These are phyloP conservation scores for Chaetodon trifascialis DNA, from an alignment of 2,113 vertebrate genomes.

Conservation along the genomic window DNA sequence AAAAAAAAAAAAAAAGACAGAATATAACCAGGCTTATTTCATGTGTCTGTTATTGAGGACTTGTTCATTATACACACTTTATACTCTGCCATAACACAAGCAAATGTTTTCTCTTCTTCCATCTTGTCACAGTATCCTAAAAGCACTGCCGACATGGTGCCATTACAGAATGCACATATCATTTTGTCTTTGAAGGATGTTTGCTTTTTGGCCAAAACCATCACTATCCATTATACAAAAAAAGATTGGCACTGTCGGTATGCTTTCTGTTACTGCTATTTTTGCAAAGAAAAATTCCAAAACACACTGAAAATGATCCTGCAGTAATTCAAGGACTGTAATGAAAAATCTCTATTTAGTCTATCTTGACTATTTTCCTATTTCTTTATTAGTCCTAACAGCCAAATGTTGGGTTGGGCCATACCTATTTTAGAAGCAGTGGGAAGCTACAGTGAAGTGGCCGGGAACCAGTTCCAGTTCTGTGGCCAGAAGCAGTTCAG, in stretches of 20 bases:
- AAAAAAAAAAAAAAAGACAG: background rate
- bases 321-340: background rate
- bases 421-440: conserved; percentile 12
- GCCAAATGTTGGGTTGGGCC: background rate
- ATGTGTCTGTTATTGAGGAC: background rate
- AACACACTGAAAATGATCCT: background rate
- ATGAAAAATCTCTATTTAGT: background rate
- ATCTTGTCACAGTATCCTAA: background rate
- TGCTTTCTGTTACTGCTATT: background rate
- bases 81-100: background rate
- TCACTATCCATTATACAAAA: background rate
- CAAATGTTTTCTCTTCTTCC: background rate
- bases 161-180: background rate
- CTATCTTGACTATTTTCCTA: background rate
- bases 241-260: background rate
- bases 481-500: conserved; percentile 4
- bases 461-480: conserved; percentile 1
- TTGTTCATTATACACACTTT: background rate
- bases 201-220: background rate
- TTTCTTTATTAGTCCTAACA: background rate
- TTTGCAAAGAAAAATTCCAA: background rate
- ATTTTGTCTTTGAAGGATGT: background rate
- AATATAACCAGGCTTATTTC: background rate
- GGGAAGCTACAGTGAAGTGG: background rate
- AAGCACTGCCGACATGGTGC: background rate